Evolutionary conservation across 2,113 vertebrate species (phyloP).

Genomic region (Ondatra zibethicus): DNA sequence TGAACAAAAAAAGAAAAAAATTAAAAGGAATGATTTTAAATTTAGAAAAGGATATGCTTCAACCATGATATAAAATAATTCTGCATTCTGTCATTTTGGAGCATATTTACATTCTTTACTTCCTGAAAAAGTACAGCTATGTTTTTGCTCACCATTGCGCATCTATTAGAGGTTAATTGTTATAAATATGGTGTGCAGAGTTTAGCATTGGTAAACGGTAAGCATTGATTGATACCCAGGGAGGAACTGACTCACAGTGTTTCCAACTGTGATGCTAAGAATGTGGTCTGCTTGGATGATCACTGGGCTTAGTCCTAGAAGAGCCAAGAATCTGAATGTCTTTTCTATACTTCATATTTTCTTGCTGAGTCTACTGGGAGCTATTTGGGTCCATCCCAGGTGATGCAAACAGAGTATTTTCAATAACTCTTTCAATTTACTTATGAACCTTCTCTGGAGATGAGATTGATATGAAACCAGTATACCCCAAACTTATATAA

Average conservation of each 20-base stretch:
- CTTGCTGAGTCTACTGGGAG: not conserved
- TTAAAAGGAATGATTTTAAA: not conserved
- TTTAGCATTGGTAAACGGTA: constrained; percentile 59
- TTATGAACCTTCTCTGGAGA: not conserved
- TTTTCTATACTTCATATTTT: not conserved
- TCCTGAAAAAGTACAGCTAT: not conserved
- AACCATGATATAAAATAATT: not conserved
- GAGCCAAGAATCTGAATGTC: not conserved
- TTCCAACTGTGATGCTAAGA: constrained; percentile 15
- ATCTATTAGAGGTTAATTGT: constrained; percentile 41
- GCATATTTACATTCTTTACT: not conserved
- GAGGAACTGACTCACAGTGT: constrained; percentile 9
- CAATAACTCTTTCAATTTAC: not conserved
- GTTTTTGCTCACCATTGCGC: not conserved
- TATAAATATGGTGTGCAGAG: not conserved
- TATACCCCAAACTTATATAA: not conserved
- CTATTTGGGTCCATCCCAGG: constrained; percentile 4
- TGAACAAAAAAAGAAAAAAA: not conserved
- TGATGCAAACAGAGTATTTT: not conserved
- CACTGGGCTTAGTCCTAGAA: not conserved
- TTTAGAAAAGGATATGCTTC: not conserved
- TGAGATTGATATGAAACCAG: not conserved
- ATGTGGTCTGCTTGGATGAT: constrained; percentile 12
- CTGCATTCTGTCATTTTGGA: not conserved
- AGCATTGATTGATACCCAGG: constrained; percentile 23